Base-by-base conservation (phyloP, 2,888 invertebrate species). In the Mellilla xanthometata region DNA sequence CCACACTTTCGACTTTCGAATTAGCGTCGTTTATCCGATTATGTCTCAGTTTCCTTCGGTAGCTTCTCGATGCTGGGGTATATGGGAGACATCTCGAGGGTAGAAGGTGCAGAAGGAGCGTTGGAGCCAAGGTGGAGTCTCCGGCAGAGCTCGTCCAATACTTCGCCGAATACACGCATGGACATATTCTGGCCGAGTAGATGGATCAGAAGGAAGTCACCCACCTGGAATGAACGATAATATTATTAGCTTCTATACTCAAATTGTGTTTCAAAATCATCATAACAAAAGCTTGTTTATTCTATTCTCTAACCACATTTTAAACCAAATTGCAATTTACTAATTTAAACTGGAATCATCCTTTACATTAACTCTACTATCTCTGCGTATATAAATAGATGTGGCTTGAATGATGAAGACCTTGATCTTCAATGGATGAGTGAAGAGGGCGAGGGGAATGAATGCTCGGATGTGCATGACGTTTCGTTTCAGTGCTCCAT, bases 161-260 rank as follows among this genome's bases (percentile, higher is more conserved):
- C 93, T 69, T 96, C 96, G 39, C 93, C 93, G 75, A 95, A 96
- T 29, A 94, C 91, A 76, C 95, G 92, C 69, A 95, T 90, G 62
- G 95, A 96, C 91, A 97, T 93, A 77, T 97, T 97, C 81, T 97
- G 96, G 19, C 96, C 95, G 38, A 97, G 89, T 43, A 97, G 87
- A 70, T 96, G 96, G 44, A 97, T 86, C 49, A 97, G 86, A 52
- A 97, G 89, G 83, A 96, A 97, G 73, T 97, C 97, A 15, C 96
- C 96, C 62, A 97, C 94, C 95, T 96, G 77, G 10, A 83, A 82
- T 9, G 9, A 36, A 31, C 8, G 13, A 13, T 1, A 9, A 29
- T 10, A n/a, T 12, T 23, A 23, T 24, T 7, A 24, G 24, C n/a
- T 24, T 24, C 24, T 2, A 4, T 1, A 8, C 6, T 5, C 15